These are phyloP conservation scores for Trochalopteron elliotii DNA, from an alignment of 2,113 vertebrate genomes.

Conservation along the genomic window DNA sequence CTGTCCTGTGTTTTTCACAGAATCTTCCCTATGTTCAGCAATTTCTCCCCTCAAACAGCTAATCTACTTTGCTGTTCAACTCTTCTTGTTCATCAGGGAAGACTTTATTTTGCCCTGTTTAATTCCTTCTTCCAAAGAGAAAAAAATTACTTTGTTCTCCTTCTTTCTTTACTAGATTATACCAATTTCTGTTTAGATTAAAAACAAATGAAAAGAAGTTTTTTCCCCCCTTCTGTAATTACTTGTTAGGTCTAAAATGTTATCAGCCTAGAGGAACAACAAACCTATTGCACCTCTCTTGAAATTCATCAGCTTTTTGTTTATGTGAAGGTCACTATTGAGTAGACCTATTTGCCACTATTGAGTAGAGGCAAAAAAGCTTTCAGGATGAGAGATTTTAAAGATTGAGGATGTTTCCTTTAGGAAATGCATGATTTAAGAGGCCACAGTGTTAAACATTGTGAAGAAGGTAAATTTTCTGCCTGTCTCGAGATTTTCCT, in stretches of 20 bases:
- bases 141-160: not conserved
- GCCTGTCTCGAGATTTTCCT: not conserved
- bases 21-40: not conserved
- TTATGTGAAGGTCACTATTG: conserved; percentile 13
- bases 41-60: not conserved
- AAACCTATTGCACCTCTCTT: not conserved
- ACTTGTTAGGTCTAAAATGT: not conserved
- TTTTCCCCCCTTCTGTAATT: not conserved
- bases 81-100: not conserved
- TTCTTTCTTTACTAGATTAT: not conserved
- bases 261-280: conserved; percentile 16
- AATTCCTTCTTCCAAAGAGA: not conserved
- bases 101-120: not conserved
- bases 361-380: not conserved
- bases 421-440: not conserved
- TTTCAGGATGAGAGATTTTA: not conserved
- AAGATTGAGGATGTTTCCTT: not conserved
- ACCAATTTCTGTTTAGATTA: not conserved
- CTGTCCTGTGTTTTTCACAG: not conserved
- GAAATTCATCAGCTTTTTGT: conserved; percentile 16
- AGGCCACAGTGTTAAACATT: not conserved
- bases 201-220: not conserved
- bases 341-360: not conserved
- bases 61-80: not conserved
- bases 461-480: not conserved